Evolutionary conservation across 2,888 invertebrate genomes (phyloP).

Genomic region (Phaonia tiefii): DNA sequence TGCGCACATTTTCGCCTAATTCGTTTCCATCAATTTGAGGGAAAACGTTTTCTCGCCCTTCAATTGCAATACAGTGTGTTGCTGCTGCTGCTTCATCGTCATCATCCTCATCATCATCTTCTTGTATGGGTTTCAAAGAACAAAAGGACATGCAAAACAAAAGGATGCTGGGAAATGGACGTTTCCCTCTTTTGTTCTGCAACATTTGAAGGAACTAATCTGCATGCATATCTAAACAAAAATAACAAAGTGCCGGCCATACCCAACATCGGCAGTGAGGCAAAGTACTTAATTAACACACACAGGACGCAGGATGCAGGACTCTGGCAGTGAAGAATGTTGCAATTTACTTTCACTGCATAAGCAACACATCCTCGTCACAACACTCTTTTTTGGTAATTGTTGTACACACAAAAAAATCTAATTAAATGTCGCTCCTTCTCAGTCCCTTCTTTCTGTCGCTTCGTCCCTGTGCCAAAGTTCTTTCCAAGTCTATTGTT

Average conservation of each 20-base stretch:
- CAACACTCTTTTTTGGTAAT: conserved; percentile 49
- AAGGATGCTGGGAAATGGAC: conserved; percentile 43
- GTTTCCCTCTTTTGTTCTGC: conserved; percentile 25
- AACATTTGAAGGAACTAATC: conserved; percentile 37
- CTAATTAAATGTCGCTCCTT: conserved; percentile 53
- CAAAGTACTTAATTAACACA: conserved; percentile 60
- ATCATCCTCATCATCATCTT: conserved; percentile 2
- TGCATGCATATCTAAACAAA: conserved; percentile 28
- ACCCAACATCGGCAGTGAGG: conserved; percentile 17
- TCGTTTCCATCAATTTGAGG: conserved; percentile 56
- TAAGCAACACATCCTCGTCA: not conserved
- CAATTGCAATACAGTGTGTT: not conserved
- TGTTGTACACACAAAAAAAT: conserved; percentile 50
- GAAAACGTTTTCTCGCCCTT: conserved; percentile 37
- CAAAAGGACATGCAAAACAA: conserved; percentile 25
- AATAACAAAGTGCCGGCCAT: conserved; percentile 32
- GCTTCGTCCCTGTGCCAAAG: not conserved
- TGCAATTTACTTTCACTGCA: conserved; percentile 61
- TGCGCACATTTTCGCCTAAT: conserved; percentile 20
- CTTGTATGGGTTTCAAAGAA: conserved; percentile 38
- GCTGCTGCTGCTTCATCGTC: not conserved
- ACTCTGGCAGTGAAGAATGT: conserved; percentile 2
- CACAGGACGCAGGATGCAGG: not conserved
- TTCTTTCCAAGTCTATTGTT: too few relatives aligned
- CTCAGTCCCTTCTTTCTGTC: not conserved